Conservation (phyloP, 2,888 invertebrate genomes). For the Noctua pronuba region DNA sequence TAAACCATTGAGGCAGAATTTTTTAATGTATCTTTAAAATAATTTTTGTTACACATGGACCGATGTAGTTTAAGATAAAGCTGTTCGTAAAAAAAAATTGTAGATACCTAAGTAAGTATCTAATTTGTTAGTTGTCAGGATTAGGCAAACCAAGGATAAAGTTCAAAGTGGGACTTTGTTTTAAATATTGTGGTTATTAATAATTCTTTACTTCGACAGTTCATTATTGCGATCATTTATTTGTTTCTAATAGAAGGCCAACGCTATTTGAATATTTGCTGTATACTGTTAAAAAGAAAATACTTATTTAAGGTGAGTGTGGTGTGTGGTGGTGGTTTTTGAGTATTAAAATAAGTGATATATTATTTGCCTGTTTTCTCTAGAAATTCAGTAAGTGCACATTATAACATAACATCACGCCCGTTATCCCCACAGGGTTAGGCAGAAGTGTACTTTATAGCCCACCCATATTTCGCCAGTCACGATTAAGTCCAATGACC, state of each 20-base stretch:
- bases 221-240: constrained; percentile 31
- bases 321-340: too few species aligned
- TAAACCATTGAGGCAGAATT: not conserved
- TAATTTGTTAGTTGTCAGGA: constrained; percentile 16
- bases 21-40: not conserved
- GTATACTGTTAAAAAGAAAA: not conserved
- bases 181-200: constrained; percentile 17
- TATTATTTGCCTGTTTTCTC: too few species aligned
- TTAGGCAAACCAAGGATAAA: not conserved
- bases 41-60: not conserved
- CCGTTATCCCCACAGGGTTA: too few species aligned
- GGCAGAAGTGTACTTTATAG: not conserved
- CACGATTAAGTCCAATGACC: not conserved
- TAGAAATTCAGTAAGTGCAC: too few species aligned
- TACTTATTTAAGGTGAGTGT: too few species aligned
- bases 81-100: not conserved
- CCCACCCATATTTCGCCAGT: not conserved
- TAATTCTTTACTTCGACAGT: not conserved
- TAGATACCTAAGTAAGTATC: not conserved
- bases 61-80: not conserved
- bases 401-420: too few species aligned
- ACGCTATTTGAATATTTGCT: not conserved
- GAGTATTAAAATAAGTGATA: too few species aligned
- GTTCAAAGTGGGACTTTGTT: not conserved
- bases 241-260: not conserved